phyloP scores from a whole-genome alignment of 2,888 invertebrate species.

The Cryptus viduatorius region DNA sequence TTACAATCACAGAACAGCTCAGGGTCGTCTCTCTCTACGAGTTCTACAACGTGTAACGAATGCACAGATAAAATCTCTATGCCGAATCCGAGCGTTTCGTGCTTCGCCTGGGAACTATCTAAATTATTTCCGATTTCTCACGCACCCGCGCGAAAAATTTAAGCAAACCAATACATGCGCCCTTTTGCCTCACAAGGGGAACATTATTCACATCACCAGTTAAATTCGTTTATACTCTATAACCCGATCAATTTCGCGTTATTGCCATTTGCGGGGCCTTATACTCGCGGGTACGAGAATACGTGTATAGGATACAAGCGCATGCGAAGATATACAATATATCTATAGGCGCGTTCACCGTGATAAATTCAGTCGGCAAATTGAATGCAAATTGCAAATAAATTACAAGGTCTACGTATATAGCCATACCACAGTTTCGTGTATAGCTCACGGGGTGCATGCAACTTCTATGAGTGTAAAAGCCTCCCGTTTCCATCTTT shows the following conservation, averaged over 20 bases:
- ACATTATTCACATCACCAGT: neutral
- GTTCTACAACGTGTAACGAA: slow-evolving; percentile 1
- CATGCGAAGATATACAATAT: slow-evolving; percentile 20
- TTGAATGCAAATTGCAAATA: slow-evolving; percentile 80
- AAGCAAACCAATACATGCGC: neutral
- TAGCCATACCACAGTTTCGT: slow-evolving; percentile 69
- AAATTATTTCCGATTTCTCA: neutral
- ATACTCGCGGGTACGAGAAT: slow-evolving; percentile 6
- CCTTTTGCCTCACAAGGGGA: neutral
- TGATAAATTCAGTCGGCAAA: slow-evolving; percentile 75
- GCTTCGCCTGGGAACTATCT: neutral
- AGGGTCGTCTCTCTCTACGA: slow-evolving; percentile 18
- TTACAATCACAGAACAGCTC: slow-evolving; percentile 38
- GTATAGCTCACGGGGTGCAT: slow-evolving; percentile 65
- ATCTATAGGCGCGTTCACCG: slow-evolving; percentile 34
- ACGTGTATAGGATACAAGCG: slow-evolving; percentile 5
- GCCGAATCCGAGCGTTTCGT: neutral
- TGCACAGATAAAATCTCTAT: slow-evolving; percentile 4
- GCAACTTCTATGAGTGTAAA: slow-evolving; percentile 78
- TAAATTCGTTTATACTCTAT: slow-evolving; percentile 36
- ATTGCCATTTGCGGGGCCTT: slow-evolving; percentile 8
- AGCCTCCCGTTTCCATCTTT: slow-evolving; percentile 62
- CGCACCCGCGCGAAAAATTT: neutral
- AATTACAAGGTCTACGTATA: slow-evolving; percentile 75
- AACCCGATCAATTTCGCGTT: slow-evolving; percentile 52